Evolutionary conservation across 2,888 invertebrate genomes (phyloP), one percentile per base, ranked within the genome.

Genomic region (Tetranychus piercei): DNA sequence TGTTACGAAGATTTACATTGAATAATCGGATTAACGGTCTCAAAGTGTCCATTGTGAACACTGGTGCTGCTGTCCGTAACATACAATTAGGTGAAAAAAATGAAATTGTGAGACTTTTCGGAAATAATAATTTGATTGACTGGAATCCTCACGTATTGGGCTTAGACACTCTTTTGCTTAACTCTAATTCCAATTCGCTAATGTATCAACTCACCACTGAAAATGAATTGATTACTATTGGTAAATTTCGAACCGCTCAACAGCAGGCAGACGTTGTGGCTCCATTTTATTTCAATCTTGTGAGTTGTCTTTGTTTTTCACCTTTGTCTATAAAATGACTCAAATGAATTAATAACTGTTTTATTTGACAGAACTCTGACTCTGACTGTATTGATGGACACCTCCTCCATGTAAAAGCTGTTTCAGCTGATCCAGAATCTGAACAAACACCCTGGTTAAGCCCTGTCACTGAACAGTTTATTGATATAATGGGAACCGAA

Each of bases 71-170:
- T 18, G 67, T 76, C 44, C 65, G 65, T 15, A 75, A 75, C 6
- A 70, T 72, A 73, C 44, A 74, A 71, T 55, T 76, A 23, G 71
- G 75, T 34, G 73, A 44, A 22, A 73, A 73, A 65, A 73, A 76
- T 64, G 64, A 76, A 45, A 67, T 22, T 69, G 43, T 44, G 44
- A 43, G 44, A 18, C 22, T n/a, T 6, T 34, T 64, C n/a, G 22
- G 20, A 9, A 44, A 72, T 55, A 34, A 20, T 73, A 67, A 65
- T 69, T 15, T 9, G 11, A 34, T 34, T 44, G 71, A 74, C 34
- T 76, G 76, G 76, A 34, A 72, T 23, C 45, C 74, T 67, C 76
- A 76, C 64, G 76, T 76, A 9, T 64, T 75, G 44, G 76, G 76
- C n/a, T 65, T 69, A 5, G 76, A 76, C 44, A 69, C 75, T 7